Evolutionary conservation across 2,888 invertebrate genomes (phyloP).

Genomic region (Drosophila hamatofila): DNA sequence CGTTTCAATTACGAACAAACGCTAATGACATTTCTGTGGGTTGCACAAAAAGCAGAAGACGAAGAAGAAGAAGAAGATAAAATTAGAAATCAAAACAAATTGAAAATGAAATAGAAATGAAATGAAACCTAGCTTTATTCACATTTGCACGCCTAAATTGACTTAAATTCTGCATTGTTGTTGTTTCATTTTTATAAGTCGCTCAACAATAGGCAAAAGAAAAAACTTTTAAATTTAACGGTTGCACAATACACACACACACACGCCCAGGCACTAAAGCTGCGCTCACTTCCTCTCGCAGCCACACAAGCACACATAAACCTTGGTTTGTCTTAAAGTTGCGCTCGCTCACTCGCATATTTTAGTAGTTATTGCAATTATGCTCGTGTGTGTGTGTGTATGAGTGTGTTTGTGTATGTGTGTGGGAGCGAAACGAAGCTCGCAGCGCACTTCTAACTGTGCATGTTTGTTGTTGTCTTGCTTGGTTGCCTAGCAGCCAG

Average conservation of each 20-base stretch:
- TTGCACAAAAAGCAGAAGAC: constrained; percentile 12
- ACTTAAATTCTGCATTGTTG: constrained; percentile 56
- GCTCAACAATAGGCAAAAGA: constrained; percentile 60
- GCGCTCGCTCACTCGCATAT: constrained; percentile 24
- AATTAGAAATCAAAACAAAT: constrained; percentile 40
- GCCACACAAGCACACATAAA: constrained; percentile 26
- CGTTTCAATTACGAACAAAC: constrained; percentile 78
- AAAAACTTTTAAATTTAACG: constrained; percentile 40
- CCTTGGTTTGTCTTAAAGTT: constrained; percentile 37
- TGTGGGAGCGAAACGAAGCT: constrained; percentile 47
- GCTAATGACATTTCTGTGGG: constrained; percentile 49
- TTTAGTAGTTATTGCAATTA: constrained; percentile 47
- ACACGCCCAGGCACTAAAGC: constrained; percentile 19
- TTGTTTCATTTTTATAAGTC: constrained; percentile 36
- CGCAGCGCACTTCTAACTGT: constrained; percentile 57
- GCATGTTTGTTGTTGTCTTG: constrained; percentile 57
- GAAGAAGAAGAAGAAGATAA: constrained; percentile 3
- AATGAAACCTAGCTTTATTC: constrained; percentile 51
- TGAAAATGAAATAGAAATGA: constrained; percentile 24
- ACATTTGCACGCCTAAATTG: constrained; percentile 65
- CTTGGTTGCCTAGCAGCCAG: constrained; percentile 68
- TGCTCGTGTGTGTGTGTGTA: constrained; percentile 33
- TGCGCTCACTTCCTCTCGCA: constrained; percentile 48
- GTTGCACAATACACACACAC: constrained; percentile 29
- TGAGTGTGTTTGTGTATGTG: constrained; percentile 52